Conservation (phyloP, 2,797 vertebrate species). For the Dromococcyx pavoninus region DNA sequence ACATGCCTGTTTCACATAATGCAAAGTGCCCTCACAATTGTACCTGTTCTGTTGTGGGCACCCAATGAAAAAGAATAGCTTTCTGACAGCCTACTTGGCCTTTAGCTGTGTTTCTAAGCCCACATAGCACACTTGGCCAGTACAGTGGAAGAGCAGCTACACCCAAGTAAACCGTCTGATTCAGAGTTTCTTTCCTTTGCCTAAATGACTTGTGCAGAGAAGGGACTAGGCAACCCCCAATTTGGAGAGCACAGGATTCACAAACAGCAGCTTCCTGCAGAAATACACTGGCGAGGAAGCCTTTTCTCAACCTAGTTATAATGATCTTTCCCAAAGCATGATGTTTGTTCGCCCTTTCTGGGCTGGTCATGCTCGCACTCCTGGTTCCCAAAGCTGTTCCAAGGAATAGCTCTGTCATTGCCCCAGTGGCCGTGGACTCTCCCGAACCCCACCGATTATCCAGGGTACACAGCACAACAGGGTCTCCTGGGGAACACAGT, state of each 20-base stretch:
- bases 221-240: background rate
- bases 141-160: background rate
- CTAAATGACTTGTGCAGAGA: background rate
- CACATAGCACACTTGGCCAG: background rate
- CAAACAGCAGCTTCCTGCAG: background rate
- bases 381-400: slow-evolving; percentile 2
- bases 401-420: background rate
- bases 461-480: background rate
- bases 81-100: background rate
- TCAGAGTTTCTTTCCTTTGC: background rate
- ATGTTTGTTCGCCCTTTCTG: background rate
- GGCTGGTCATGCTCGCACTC: background rate
- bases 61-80: background rate
- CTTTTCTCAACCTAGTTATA: background rate
- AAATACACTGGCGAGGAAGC: background rate
- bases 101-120: background rate
- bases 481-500: slow-evolving; percentile 2
- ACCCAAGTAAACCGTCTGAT: background rate
- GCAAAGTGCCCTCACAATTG: background rate
- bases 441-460: background rate
- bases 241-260: background rate
- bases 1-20: background rate
- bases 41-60: background rate
- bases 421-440: background rate
- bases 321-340: background rate